Conservation (phyloP, 2,113 vertebrate genomes). For the Okapia johnstoni region DNA sequence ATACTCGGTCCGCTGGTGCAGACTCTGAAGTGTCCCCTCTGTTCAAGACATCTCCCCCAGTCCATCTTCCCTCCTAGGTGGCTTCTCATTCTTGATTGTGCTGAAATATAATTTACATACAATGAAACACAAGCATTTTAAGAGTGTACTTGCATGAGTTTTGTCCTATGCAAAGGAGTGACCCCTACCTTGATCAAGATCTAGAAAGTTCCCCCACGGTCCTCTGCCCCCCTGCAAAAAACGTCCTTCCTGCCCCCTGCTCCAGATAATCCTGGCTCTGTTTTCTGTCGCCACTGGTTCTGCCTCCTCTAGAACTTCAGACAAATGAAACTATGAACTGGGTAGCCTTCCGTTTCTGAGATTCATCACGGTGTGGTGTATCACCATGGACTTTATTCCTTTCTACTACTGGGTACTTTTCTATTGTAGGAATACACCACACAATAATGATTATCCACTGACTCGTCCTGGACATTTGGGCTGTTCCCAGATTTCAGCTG, state of each 20-base stretch:
- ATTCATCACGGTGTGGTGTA: neutral
- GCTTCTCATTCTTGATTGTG: neutral
- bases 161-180: neutral
- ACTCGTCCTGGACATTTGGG: neutral
- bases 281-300: neutral
- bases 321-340: accelerated
- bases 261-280: neutral
- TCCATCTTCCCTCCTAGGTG: neutral
- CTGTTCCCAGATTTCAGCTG: neutral
- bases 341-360: neutral
- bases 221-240: neutral
- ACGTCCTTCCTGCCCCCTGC: neutral
- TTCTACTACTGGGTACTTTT: neutral
- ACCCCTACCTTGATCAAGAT: neutral
- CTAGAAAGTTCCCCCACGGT: neutral
- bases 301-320: neutral
- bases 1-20: accelerated
- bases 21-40: neutral
- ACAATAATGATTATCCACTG: too few relatives aligned
- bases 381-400: neutral
- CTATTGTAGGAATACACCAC: neutral
- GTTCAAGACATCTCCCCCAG: neutral
- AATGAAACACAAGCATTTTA: neutral
- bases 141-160: neutral
- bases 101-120: neutral